A percentile compares a stretch with the other conserved stretches of the same genome.
These are phyloP conservation scores for Rhyacophila evoluta DNA, from an alignment of 2,888 invertebrate species.

Conservation along the genomic window DNA sequence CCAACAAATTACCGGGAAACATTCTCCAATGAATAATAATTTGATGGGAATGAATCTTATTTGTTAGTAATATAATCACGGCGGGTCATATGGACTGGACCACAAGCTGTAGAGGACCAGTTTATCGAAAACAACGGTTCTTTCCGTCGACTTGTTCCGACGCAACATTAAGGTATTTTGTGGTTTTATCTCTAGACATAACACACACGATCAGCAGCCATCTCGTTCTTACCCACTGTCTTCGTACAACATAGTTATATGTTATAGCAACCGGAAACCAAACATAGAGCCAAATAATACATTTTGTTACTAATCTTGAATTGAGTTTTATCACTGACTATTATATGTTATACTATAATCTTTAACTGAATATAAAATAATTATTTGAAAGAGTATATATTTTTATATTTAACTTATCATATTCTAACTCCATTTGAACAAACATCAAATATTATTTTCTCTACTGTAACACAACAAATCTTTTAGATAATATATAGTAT, in stretches of 20 bases:
- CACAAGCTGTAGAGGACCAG: slow-evolving; percentile 32
- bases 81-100: not conserved
- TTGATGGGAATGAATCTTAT: not conserved
- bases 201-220: not conserved
- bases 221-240: not conserved
- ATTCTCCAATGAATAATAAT: not conserved
- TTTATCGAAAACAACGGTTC: slow-evolving; percentile 44
- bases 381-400: too few relatives aligned
- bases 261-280: not conserved
- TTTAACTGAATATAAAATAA: too few relatives aligned
- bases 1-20: not conserved
- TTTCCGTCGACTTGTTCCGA: slow-evolving; percentile 33
- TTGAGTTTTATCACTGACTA: too few relatives aligned
- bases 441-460: too few relatives aligned
- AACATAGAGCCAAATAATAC: not conserved
- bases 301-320: too few relatives aligned
- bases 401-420: too few relatives aligned
- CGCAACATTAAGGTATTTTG: slow-evolving; percentile 13
- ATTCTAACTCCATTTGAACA: too few relatives aligned
- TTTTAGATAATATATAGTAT: too few relatives aligned
- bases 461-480: too few relatives aligned
- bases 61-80: not conserved
- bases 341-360: too few relatives aligned
- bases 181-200: slow-evolving; percentile 6
- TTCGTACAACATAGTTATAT: too few relatives aligned